Evolutionary conservation across 2,797 vertebrate genomes (phyloP), one percentile per base, ranked within the genome.

Genomic region (Neoniphon sammara): DNA sequence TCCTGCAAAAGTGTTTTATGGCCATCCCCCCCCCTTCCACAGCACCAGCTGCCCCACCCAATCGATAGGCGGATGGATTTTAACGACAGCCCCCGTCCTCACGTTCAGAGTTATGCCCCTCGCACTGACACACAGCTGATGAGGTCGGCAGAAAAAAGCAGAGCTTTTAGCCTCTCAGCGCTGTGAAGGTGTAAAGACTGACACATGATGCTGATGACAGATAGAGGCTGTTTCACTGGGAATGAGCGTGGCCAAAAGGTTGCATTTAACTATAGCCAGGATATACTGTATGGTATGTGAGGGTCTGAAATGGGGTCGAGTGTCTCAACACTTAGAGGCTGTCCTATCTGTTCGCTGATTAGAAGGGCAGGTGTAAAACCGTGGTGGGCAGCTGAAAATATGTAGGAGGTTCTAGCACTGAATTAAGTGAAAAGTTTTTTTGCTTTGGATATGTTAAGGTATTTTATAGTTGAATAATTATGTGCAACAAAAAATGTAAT

Each of bases 1-100:
- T 89, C 86, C 85, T 89, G 86, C 90, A 83, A 88, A 91, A 89
- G 75, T 91, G 83, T 91, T 91, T 92, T 90, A 92, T 87, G 82
- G 66, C 71, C 58, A 42, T 50, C 39, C 62, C 49, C 60, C 52
- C 60, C 39, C 71, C 52, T 66, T 67, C 73, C 42, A 46, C 60
- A 67, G 78, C 75, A 81, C 57, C 68, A 49, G 66, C 66, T 72
- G 77, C 73, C 76, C 79, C 78, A 83, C 77, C 81, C 80, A 73
- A 91, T 92, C 90, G 59, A 92, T 92, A 71, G 77, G 64, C 42
- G 69, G 84, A 88, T 87, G 80, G 86, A 87, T 91, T 77, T 70
- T 87, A 92, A 89, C 71, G 75, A 86, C 78, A 75, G 82, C 75
- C 82, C 80, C 59, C 55, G 5, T 87, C 83, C 82, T 83, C 80